Evolutionary conservation across 2,888 invertebrate genomes (phyloP), one percentile per base, ranked within the genome.

Genomic region (Selenia dentaria): DNA sequence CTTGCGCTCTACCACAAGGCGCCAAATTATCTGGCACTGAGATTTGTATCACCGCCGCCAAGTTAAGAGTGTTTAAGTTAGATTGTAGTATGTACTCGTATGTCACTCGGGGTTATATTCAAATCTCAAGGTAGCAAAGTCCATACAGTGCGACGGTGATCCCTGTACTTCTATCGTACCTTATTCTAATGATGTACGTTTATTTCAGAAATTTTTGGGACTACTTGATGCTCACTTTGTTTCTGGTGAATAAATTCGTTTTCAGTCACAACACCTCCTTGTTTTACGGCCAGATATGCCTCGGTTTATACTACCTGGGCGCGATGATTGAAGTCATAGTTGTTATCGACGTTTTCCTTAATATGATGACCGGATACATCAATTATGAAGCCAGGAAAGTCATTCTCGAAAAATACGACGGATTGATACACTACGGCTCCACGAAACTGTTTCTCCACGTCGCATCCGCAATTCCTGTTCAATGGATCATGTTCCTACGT

Each of bases 391-490:
- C 46, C 0, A 54, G 59, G 6, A 57, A 45, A 18, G 51, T 72
- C 0, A 31, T 68, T 0, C 43, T 76, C 6, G 58, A 68, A 3
- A 16, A 37, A 0, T 16, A 38, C 2, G 48, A 53, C 2, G 52
- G 63, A 0, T 11, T 64, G 0, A n/a, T 61, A 0, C 51, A 62
- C 2, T 74, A 65, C 46, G 58, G 63, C 14, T 64, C 64, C 0
- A 70, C 54, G 0, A 66, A 66, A 8, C 24, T 74, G 3, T 73
- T 67, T 35, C 6, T 75, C 0, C 68, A 75, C 26, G 55, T 49
- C 0, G 54, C 54, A 0, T 59, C 66, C 1, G 62, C 70, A 0
- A 57, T 72, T n/a, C 74, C 74, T 0, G 16, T 66, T 0, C 61
- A 68, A 12, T 46, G 52, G 3, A 34, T 73, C 2, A 49, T 72